Evolutionary conservation across 2,113 vertebrate species (phyloP).

Genomic region (Rhynchomys soricoides): DNA sequence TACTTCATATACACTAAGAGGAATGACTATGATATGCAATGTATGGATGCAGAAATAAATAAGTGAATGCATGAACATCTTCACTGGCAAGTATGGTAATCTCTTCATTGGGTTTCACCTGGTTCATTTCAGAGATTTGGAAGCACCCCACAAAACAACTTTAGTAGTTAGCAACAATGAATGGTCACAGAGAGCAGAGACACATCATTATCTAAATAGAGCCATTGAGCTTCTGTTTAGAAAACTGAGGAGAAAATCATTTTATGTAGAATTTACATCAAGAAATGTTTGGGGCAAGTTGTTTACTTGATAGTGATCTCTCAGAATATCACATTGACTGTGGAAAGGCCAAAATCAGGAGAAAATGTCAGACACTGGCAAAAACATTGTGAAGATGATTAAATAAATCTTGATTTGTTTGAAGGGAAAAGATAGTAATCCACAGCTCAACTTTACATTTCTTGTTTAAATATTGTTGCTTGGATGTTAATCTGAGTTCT

Average conservation of each 20-base stretch:
- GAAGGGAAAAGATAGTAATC: constrained; percentile 72
- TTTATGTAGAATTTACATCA: background rate
- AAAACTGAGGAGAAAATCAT: background rate
- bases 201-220: background rate
- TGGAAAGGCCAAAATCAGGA: constrained; percentile 60
- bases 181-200: background rate
- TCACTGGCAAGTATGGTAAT: background rate
- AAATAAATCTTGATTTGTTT: constrained; percentile 75
- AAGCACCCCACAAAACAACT: background rate
- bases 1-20: background rate
- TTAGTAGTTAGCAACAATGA: background rate
- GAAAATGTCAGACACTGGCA: constrained; percentile 67
- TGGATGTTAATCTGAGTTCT: constrained; percentile 64
- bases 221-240: background rate
- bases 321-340: constrained; percentile 44
- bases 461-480: constrained; percentile 76
- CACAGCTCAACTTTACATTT: constrained; percentile 74
- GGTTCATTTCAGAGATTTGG: background rate
- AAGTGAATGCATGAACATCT: background rate
- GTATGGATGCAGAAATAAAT: background rate
- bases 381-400: constrained; percentile 57
- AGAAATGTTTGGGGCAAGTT: background rate
- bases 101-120: background rate
- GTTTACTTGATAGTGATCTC: constrained; percentile 45
- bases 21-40: background rate